Evolutionary conservation across 1,140 invertebrate species (phyloP).

Genomic region (Drosophila tristis): DNA sequence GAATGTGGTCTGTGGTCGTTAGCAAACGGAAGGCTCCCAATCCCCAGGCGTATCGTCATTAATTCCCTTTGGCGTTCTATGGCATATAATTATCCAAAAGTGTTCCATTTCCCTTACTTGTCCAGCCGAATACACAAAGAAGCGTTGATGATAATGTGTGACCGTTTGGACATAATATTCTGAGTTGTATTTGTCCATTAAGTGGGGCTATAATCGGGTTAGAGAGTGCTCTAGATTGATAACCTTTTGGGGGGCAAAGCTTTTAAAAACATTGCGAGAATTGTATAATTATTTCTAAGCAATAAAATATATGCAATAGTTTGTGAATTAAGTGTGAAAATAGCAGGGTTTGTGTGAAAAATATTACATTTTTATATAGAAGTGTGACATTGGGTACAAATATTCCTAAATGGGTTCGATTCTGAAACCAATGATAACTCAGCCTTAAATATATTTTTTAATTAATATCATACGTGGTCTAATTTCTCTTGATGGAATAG

Average conservation of each 20-base stretch:
- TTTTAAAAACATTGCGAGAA: too few species aligned
- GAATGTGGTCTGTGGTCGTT: background rate
- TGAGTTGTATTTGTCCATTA: background rate
- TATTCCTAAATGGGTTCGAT: too few species aligned
- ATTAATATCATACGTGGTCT: too few species aligned
- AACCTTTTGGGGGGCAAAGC: constrained; percentile 7
- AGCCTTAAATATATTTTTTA: too few species aligned
- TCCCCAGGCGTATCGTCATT: background rate
- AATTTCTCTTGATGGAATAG: too few species aligned
- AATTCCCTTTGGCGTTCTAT: background rate
- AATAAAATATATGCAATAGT: too few species aligned
- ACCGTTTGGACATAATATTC: constrained; percentile 8
- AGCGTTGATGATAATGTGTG: constrained; percentile 13
- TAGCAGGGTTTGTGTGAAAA: too few species aligned
- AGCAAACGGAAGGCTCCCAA: background rate
- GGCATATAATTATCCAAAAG: background rate
- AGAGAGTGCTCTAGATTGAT: background rate
- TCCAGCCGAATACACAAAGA: background rate
- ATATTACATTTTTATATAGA: too few species aligned
- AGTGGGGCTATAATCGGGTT: background rate
- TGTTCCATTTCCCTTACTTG: background rate
- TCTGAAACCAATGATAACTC: too few species aligned
- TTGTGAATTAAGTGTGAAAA: too few species aligned
- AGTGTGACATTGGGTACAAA: too few species aligned
- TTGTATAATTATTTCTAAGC: too few species aligned